phyloP scores from a whole-genome alignment of 2,888 invertebrate species.

The Himalopsyche anomala region DNA sequence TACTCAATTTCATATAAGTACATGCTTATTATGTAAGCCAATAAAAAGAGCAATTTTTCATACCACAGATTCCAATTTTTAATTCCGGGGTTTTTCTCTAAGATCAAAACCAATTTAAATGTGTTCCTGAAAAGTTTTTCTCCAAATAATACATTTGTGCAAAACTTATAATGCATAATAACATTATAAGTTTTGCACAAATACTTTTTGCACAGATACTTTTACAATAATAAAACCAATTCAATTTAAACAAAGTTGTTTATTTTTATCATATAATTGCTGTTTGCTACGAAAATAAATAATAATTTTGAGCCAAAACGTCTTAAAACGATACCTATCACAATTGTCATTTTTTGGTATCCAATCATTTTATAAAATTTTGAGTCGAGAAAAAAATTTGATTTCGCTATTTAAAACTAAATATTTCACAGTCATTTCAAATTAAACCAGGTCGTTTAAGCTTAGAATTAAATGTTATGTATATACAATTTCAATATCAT shows the following conservation, averaged over 20 bases:
- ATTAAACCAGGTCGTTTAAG: not conserved
- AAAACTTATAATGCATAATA: no score
- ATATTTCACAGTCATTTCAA: not conserved
- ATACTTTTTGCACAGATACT: no score
- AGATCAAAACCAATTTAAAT: no score
- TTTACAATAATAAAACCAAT: not conserved
- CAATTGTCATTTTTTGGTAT: not conserved
- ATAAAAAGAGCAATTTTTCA: no score
- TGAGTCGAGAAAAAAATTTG: not conserved
- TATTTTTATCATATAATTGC: not conserved
- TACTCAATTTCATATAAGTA: no score
- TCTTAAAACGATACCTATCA: not conserved
- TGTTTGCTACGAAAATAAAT: not conserved
- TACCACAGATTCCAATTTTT: no score
- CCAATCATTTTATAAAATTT: not conserved
- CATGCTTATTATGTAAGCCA: no score
- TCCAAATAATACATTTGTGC: no score
- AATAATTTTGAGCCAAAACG: not conserved
- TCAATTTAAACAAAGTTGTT: constrained; percentile 8
- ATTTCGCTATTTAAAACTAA: not conserved
- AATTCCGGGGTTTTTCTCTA: no score
- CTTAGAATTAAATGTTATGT: not conserved
- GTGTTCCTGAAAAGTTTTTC: no score
- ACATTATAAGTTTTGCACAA: no score
- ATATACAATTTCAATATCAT: not conserved